Evolutionary conservation across 2,797 vertebrate species (phyloP).

Genomic region (Jordanella pulchra): DNA sequence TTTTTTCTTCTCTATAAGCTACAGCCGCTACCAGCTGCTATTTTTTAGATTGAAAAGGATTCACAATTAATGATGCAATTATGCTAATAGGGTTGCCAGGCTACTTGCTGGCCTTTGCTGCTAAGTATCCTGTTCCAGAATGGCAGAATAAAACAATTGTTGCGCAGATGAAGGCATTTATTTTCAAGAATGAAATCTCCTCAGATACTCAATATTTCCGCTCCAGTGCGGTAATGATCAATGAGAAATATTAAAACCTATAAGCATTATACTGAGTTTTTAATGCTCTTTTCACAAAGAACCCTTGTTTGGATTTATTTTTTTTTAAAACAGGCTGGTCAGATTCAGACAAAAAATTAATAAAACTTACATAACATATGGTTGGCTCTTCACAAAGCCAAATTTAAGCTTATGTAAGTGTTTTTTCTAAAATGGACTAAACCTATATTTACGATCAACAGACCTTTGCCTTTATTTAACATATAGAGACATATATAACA

Average conservation of each 20-base stretch:
- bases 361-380: background rate
- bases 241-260: conserved; percentile 12
- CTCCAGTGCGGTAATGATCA: conserved; percentile 13
- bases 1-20: conserved; percentile 61
- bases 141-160: conserved; percentile 44
- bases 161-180: conserved; percentile 20
- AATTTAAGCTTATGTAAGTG: background rate
- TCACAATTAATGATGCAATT: conserved; percentile 81
- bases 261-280: conserved; percentile 12
- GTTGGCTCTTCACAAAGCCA: background rate
- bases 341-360: background rate
- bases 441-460: background rate
- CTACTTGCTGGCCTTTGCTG: conserved; percentile 53
- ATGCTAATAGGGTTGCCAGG: conserved; percentile 72
- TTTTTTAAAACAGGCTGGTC: background rate
- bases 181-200: conserved; percentile 25
- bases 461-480: background rate
- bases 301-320: background rate
- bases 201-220: conserved; percentile 11
- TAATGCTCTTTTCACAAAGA: background rate
- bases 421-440: background rate
- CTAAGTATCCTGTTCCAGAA: conserved; percentile 67
- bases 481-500: no score
- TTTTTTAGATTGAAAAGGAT: conserved; percentile 70
- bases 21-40: conserved; percentile 66